Base-by-base conservation (phyloP, 2,888 invertebrate genomes). In the Drosophila suboccidentalis region DNA sequence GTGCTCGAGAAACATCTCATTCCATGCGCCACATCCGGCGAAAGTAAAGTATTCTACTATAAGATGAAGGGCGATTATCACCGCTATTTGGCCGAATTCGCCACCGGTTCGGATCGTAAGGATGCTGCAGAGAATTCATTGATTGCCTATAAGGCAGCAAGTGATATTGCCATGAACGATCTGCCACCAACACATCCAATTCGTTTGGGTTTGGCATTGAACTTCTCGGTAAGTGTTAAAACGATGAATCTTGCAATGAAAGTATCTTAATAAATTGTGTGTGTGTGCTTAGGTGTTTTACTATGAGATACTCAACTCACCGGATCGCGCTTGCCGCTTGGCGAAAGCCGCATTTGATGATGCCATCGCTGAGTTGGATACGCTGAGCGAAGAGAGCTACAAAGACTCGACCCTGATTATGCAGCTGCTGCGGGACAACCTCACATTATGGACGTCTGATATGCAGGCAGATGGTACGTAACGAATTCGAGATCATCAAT, bases 31-130 rank as follows among this genome's bases (percentile, higher is more conserved):
- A 96, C 96, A 89, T 96, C 97, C 90, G 98, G 98, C 90, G 99
- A 99, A 95, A 98, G 98, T 86, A 98, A 97, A 96, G 98, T 98
- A 92, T 99, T 99, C 94, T 98, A 98, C 94, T 98, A 98, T 94
- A 99, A 99, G 96, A 99, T 99, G 99, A 98, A 96, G 95, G 98
- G 98, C 86, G 98, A 99, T 94, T 99, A 98, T 94, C 97, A 98
- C 94, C 97, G 99, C 93, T 99, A 99, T 94, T 95, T 99, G 94
- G 99, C 99, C 71, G 99, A 99, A 94, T 99, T 99, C 94, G 98
- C 98, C 87, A 98, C 98, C 88, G 98, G 98, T 90, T 96, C 96
- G 93, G 98, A 98, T 94, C 96, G 98, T 93, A 98, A 99, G 94
- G 98, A 98, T 93, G 98, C 98, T 82, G 98, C 98, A 82, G 98